A percentile compares a stretch with the other conserved stretches of the same genome.
phyloP scores from a whole-genome alignment of 2,797 vertebrate genomes.

The Carapus acus region DNA sequence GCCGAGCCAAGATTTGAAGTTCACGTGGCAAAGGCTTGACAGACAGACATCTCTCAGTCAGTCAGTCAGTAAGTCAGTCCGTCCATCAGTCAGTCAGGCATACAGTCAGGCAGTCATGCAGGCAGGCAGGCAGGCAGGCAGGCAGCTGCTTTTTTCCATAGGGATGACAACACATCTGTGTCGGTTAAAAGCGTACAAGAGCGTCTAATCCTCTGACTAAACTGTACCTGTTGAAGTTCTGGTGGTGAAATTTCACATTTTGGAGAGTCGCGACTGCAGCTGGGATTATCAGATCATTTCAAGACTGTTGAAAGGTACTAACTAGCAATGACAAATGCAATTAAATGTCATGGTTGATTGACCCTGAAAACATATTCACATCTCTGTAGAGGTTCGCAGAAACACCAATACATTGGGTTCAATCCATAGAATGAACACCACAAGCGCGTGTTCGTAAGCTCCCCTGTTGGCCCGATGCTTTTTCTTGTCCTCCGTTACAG shows the following conservation, averaged over 20 bases:
- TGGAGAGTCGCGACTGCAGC: slow-evolving; percentile 4
- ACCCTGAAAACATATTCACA: background rate
- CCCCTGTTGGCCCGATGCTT: background rate
- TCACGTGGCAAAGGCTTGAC: slow-evolving; percentile 69
- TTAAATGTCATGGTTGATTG: background rate
- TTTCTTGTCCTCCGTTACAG: background rate
- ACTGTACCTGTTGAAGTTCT: slow-evolving; percentile 5
- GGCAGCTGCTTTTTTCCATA: slow-evolving; percentile 53
- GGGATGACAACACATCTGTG: slow-evolving; percentile 56
- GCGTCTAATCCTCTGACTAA: slow-evolving; percentile 40
- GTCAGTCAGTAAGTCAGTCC: slow-evolving; percentile 44
- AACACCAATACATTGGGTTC: too few relatives aligned
- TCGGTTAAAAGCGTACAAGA: slow-evolving; percentile 52
- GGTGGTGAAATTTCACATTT: background rate
- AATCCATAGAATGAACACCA: too few relatives aligned
- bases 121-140: slow-evolving; percentile 14
- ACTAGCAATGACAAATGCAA: background rate
- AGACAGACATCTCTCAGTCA: slow-evolving; percentile 72
- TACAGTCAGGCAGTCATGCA: too few relatives aligned
- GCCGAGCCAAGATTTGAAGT: slow-evolving; percentile 69
- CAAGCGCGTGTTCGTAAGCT: too few relatives aligned
- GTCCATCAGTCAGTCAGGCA: slow-evolving; percentile 46
- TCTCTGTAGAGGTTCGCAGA: background rate
- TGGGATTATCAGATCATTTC: background rate
- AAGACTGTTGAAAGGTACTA: too few relatives aligned